phyloP scores from a whole-genome alignment of 1,140 invertebrate species.

The Pectinophora gossypiella region DNA sequence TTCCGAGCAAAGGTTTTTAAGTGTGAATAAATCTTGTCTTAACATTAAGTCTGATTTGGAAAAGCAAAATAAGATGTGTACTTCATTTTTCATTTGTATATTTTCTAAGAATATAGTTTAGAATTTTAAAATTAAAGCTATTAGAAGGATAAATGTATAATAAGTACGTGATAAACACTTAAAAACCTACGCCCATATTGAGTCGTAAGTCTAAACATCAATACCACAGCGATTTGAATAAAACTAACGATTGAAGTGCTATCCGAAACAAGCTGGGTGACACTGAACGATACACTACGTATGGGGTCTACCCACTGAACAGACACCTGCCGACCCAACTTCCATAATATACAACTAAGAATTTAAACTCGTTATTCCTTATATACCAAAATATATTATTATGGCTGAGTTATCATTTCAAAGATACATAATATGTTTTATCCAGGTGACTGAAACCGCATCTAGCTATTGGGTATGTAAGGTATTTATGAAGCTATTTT shows the following conservation, averaged over 20 bases:
- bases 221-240: slow-evolving; percentile 28
- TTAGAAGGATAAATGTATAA: not conserved
- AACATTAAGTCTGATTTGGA: not conserved
- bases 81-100: not conserved
- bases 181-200: not conserved
- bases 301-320: slow-evolving; percentile 10
- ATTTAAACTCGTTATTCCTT: slow-evolving; percentile 59
- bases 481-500: no score
- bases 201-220: slow-evolving; percentile 20
- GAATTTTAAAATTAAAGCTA: not conserved
- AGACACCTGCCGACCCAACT: slow-evolving; percentile 41
- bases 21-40: slow-evolving; percentile 5
- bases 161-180: no score
- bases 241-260: slow-evolving; percentile 23
- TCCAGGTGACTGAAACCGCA: not conserved
- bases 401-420: slow-evolving; percentile 69
- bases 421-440: slow-evolving; percentile 61
- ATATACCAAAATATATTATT: slow-evolving; percentile 75
- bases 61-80: not conserved
- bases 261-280: slow-evolving; percentile 43
- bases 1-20: slow-evolving; percentile 16
- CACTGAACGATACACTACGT: slow-evolving; percentile 20
- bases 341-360: slow-evolving; percentile 44
- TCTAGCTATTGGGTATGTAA: not conserved
- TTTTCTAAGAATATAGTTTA: not conserved